Evolutionary conservation across 2,888 invertebrate genomes (phyloP).

Genomic region (Polylopha cassiicola): DNA sequence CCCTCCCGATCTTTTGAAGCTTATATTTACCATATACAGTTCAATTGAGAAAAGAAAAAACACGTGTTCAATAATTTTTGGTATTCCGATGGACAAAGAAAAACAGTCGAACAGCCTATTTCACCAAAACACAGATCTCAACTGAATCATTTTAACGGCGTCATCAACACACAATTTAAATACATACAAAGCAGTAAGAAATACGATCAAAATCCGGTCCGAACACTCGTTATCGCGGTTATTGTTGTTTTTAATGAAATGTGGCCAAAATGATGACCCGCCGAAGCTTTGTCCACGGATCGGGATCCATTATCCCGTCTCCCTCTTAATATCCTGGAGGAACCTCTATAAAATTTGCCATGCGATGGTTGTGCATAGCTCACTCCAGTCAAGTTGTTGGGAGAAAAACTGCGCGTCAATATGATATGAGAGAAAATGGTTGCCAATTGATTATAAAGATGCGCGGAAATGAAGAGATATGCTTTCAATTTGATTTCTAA

Average conservation of each 20-base stretch:
- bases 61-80: too few species aligned
- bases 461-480: too few species aligned
- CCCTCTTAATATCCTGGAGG: slow-evolving; percentile 55
- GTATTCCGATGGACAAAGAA: too few species aligned
- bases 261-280: slow-evolving; percentile 51
- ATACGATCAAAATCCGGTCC: slow-evolving; percentile 38
- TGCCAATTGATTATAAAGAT: too few species aligned
- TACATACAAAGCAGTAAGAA: slow-evolving; percentile 33
- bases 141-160: not conserved
- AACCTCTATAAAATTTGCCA: slow-evolving; percentile 56
- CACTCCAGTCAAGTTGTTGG: slow-evolving; percentile 1
- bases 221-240: slow-evolving; percentile 51
- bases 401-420: not conserved
- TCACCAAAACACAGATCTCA: too few species aligned
- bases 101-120: too few species aligned
- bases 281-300: slow-evolving; percentile 59
- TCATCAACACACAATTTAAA: slow-evolving; percentile 9
- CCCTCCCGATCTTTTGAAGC: too few species aligned
- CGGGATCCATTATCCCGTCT: slow-evolving; percentile 55
- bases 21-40: too few species aligned
- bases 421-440: too few species aligned
- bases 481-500: too few species aligned
- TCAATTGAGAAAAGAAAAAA: too few species aligned
- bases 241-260: slow-evolving; percentile 70
- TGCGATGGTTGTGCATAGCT: slow-evolving; percentile 29